Evolutionary conservation across 2,797 vertebrate species (phyloP).

Genomic region (Florisuga fusca): DNA sequence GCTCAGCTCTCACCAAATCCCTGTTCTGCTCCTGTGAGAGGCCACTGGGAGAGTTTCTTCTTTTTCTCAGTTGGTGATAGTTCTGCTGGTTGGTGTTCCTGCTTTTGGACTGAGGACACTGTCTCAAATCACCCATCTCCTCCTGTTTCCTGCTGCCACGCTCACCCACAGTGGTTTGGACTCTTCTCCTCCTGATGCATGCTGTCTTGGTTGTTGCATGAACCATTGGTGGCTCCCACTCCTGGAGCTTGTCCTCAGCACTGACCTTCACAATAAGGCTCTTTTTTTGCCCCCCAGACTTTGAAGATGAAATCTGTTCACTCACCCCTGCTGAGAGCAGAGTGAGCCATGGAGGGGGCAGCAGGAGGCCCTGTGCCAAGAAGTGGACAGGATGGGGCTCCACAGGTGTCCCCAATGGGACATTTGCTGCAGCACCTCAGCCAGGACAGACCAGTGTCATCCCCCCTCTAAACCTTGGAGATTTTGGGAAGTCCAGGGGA

Average conservation of each 20-base stretch:
- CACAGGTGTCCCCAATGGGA: rapidly evolving
- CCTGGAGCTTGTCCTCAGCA: neutral
- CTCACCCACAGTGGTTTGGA: rapidly evolving
- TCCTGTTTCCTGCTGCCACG: neutral
- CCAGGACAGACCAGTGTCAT: neutral
- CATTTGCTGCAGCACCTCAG: neutral
- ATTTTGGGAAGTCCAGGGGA: neutral
- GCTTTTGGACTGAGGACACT: neutral
- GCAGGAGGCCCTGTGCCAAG: neutral
- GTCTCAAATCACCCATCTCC: neutral
- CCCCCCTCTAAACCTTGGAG: neutral
- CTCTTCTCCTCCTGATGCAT: neutral
- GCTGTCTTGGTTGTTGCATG: neutral
- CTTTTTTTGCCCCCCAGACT: neutral
- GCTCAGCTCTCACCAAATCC: neutral
- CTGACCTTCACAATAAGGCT: neutral
- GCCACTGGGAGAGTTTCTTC: neutral
- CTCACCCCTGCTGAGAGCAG: neutral
- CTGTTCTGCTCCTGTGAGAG: neutral
- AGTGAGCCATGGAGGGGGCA: neutral
- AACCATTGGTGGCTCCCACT: neutral
- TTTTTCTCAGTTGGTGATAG: neutral
- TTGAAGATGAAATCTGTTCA: neutral
- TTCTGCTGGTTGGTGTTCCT: neutral
- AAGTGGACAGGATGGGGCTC: neutral